A percentile compares a stretch with the other conserved stretches of the same genome.
Evolutionary conservation across 2,888 invertebrate genomes (phyloP).

Genomic region (Aelia acuminata): DNA sequence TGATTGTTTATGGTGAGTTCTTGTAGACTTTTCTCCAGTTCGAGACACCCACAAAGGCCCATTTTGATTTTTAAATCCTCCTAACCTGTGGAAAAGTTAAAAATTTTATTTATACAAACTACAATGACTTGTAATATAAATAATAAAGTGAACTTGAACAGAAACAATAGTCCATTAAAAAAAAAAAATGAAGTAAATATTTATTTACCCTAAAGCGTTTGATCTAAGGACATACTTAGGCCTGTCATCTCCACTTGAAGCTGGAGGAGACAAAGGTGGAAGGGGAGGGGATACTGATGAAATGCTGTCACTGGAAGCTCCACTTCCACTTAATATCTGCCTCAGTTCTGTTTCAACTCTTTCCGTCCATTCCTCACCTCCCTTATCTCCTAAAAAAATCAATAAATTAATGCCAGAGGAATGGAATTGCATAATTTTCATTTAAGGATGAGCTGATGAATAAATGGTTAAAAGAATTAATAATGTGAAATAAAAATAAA

Average conservation of each 20-base stretch:
- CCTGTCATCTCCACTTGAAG: constrained; percentile 68
- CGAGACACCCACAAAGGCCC: constrained; percentile 55
- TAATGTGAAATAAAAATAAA: background rate
- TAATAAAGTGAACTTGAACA: background rate
- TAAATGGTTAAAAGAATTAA: background rate
- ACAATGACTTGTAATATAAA: background rate
- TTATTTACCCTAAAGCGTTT: constrained; percentile 54
- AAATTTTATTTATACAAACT: background rate
- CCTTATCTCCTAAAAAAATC: constrained; percentile 74
- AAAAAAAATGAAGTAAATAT: background rate
- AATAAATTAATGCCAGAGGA: background rate
- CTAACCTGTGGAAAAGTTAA: background rate
- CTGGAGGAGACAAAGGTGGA: constrained; percentile 82
- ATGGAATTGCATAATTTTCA: background rate
- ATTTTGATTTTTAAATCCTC: constrained; percentile 55
- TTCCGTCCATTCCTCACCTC: constrained; percentile 78
- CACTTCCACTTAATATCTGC: constrained; percentile 78
- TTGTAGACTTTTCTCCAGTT: constrained; percentile 36
- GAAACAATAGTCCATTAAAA: background rate
- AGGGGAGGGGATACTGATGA: constrained; percentile 84
- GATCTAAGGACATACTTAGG: constrained; percentile 59
- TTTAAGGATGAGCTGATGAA: background rate
- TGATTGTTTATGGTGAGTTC: constrained; percentile 55
- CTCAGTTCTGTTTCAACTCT: constrained; percentile 85
- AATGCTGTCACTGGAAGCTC: constrained; percentile 76